These are phyloP conservation scores for Notiomystis cincta DNA, from an alignment of 2,113 vertebrate genomes.

Conservation along the genomic window DNA sequence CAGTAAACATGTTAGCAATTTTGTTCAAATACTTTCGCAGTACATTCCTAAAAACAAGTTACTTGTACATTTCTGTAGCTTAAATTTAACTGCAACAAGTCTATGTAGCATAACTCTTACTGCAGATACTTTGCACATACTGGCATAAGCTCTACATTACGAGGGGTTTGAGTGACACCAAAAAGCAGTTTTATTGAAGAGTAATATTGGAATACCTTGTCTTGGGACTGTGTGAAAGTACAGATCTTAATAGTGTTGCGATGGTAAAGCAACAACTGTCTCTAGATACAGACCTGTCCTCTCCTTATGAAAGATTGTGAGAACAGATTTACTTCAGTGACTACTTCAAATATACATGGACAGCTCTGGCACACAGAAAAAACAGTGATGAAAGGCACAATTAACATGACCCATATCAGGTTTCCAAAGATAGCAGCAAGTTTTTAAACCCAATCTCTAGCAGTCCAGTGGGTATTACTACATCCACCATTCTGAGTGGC, in stretches of 20 bases:
- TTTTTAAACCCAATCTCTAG: constrained; percentile 52
- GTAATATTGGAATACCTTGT: neutral
- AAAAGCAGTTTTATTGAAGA: neutral
- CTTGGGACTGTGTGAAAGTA: neutral
- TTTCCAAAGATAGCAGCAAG: constrained; percentile 75
- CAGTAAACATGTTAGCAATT: constrained; percentile 59
- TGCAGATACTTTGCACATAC: constrained; percentile 16
- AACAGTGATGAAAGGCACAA: constrained; percentile 88
- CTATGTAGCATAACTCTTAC: constrained; percentile 27
- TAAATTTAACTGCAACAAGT: constrained; percentile 63
- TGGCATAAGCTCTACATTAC: constrained; percentile 27
- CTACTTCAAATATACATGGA: constrained; percentile 82
- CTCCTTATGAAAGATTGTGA: neutral
- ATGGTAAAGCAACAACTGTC: neutral
- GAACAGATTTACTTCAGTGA: neutral
- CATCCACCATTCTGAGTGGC: neutral
- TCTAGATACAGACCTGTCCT: neutral
- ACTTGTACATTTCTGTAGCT: constrained; percentile 69
- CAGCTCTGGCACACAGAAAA: constrained; percentile 76
- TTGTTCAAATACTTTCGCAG: constrained; percentile 50
- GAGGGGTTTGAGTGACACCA: constrained; percentile 10
- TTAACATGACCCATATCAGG: constrained; percentile 70
- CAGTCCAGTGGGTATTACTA: constrained; percentile 9
- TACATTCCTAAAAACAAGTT: constrained; percentile 71
- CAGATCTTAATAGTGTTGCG: neutral